Evolutionary conservation across 2,888 invertebrate species (phyloP), one percentile per base, ranked within the genome.

Genomic region (Macroteleia sp.): DNA sequence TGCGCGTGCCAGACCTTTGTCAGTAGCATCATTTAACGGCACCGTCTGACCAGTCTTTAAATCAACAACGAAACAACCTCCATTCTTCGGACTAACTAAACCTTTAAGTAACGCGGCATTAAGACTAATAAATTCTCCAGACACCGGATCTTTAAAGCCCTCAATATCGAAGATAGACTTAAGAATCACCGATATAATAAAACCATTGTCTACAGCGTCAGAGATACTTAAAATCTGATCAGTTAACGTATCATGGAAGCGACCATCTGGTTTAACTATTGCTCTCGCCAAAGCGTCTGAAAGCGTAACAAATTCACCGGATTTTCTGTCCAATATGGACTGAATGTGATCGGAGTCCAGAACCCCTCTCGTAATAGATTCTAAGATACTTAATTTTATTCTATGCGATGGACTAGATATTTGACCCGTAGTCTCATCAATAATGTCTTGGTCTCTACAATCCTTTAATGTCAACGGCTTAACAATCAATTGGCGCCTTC

Each of bases 391-490:
- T 36, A 97, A 92, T 86, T 95, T 95, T 3, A 94, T 93, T 83
- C 95, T 94, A 85, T 96, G 96, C 74, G 96, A 94, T 0, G 97
- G 96, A 85, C 98, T 97, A 56, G 95, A 93, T 81, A 98, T 95
- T 88, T 94, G 94, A 77, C 95, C 95, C 6, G 59, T 73, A n/a
- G 92, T 92, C 54, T 94, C 94, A 84, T 96, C 96, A 87, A 98
- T 93, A 81, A 97, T 92, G 89, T 95, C 95, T 86, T 94, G 93
- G 91, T 97, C 97, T 84, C 95, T 95, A 77, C 96, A 94, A 88
- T 98, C 98, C 92, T 97, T 97, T 28, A 99, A 93, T n/a, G 98
- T 97, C 93, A 97, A 94, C 0, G 98, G 98, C 92, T 97, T 97
- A 56, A 95, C 94, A 83, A 98, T 96, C 50, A 96, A 93, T 62